Evolutionary conservation across 1,140 invertebrate genomes (phyloP).

Genomic region (Drosophila elegans): DNA sequence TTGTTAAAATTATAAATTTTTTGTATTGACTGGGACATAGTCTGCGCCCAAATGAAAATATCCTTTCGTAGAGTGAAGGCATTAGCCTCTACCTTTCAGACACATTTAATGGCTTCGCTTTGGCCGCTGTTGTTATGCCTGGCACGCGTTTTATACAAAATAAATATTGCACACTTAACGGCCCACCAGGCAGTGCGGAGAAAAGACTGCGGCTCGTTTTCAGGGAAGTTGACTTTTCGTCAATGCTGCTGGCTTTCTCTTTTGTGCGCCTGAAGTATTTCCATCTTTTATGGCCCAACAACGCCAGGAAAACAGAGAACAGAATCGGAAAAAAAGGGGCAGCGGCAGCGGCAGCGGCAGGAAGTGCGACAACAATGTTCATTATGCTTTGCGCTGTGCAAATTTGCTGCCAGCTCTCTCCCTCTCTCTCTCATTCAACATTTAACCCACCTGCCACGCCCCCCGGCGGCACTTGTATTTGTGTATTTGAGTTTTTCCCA

Average conservation of each 20-base stretch:
- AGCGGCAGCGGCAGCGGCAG: slow-evolving; percentile 9
- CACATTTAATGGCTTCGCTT: slow-evolving; percentile 69
- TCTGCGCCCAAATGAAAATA: not conserved
- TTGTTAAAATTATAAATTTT: no score
- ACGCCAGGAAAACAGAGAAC: slow-evolving; percentile 1
- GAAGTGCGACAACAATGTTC: slow-evolving; percentile 67
- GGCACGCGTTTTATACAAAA: slow-evolving; percentile 80
- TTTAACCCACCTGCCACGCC: slow-evolving; percentile 25
- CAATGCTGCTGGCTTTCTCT: slow-evolving; percentile 61
- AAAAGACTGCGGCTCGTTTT: slow-evolving; percentile 8
- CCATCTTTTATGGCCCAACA: slow-evolving; percentile 74
- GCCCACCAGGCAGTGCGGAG: slow-evolving; percentile 46
- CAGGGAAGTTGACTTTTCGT: slow-evolving; percentile 69
- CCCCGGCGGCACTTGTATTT: slow-evolving; percentile 45
- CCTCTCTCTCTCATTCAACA: no score
- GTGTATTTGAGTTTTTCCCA: slow-evolving; percentile 77
- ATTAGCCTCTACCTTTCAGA: slow-evolving; percentile 38
- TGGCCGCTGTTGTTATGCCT: slow-evolving; percentile 56
- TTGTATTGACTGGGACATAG: not conserved
- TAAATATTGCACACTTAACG: slow-evolving; percentile 83
- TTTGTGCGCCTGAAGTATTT: slow-evolving; percentile 68
- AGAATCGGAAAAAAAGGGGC: not conserved
- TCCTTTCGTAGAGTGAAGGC: slow-evolving; percentile 17
- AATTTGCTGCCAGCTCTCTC: slow-evolving; percentile 57
- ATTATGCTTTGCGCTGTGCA: slow-evolving; percentile 67